Evolutionary conservation across 2,113 vertebrate species (phyloP).

Genomic region (Campylomormyrus tamandua): DNA sequence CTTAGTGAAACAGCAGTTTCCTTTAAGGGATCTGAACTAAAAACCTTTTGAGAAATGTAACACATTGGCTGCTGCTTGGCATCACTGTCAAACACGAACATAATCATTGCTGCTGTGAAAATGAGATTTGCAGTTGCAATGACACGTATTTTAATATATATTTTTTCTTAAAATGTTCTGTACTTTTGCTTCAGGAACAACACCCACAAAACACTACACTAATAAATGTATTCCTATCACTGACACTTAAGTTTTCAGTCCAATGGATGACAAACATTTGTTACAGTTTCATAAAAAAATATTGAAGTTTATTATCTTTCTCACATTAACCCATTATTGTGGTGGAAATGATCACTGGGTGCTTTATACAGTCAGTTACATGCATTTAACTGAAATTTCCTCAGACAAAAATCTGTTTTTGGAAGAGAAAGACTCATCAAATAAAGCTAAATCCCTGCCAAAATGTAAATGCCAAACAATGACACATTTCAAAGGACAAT

Average conservation of each 20-base stretch:
- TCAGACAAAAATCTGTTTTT: not conserved
- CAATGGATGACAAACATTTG: not conserved
- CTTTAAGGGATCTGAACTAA: not conserved
- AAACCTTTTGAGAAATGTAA: not conserved
- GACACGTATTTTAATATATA: conserved; percentile 3
- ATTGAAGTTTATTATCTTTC: not conserved
- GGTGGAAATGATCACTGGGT: not conserved
- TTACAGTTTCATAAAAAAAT: not conserved
- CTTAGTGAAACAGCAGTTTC: not conserved
- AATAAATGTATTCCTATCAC: not conserved
- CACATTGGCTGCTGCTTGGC: not conserved
- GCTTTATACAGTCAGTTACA: not conserved
- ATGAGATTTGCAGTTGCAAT: not conserved
- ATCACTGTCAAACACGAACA: not conserved
- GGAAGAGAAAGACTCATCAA: not conserved
- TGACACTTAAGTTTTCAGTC: not conserved
- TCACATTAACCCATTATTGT: not conserved
- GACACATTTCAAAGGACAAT: not conserved
- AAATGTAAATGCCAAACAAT: not conserved
- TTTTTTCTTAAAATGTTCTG: conserved; percentile 4
- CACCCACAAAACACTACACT: not conserved
- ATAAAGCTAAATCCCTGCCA: not conserved
- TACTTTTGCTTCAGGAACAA: not conserved
- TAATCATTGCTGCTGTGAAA: not conserved
- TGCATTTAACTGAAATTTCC: not conserved